phyloP scores from a whole-genome alignment of 2,888 invertebrate species.

The Spatulosminthurus flaviceps region DNA sequence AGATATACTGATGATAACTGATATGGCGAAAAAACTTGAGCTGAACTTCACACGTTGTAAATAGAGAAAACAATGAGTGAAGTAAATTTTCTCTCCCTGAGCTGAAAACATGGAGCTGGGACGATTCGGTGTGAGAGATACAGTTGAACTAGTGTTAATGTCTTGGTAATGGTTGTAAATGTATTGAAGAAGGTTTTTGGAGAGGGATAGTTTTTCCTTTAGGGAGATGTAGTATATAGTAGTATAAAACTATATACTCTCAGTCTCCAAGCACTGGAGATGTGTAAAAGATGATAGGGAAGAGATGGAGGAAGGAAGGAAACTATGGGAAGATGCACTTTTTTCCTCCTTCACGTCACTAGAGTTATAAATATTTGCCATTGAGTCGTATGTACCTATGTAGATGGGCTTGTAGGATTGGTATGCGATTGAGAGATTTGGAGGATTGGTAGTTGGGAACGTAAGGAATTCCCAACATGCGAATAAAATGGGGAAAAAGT shows the following conservation, averaged over 20 bases:
- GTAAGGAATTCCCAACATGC: constrained; percentile 56
- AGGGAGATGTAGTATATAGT: too few species aligned
- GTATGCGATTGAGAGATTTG: constrained; percentile 53
- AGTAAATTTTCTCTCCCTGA: not conserved
- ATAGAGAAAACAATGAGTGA: constrained; percentile 26
- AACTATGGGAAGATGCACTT: not conserved
- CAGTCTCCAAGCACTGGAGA: too few species aligned
- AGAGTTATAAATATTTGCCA: constrained; percentile 49
- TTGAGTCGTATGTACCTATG: constrained; percentile 34
- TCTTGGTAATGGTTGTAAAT: not conserved
- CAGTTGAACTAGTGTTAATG: not conserved
- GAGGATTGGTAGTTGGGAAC: constrained; percentile 54
- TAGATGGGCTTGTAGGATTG: constrained; percentile 44
- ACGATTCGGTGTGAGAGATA: constrained; percentile 7
- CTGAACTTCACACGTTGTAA: constrained; percentile 45
- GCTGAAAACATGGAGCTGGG: not conserved
- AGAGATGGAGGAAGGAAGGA: constrained; percentile 1
- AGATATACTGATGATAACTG: not conserved
- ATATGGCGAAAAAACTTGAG: not conserved
- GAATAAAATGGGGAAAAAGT: constrained; percentile 56
- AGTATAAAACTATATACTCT: too few species aligned
- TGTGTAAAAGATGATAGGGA: too few species aligned
- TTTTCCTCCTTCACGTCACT: constrained; percentile 13
- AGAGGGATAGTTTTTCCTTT: not conserved
- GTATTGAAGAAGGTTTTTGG: not conserved